These are phyloP conservation scores for Phoeniculus purpureus DNA, from an alignment of 2,797 vertebrate genomes.

Conservation along the genomic window DNA sequence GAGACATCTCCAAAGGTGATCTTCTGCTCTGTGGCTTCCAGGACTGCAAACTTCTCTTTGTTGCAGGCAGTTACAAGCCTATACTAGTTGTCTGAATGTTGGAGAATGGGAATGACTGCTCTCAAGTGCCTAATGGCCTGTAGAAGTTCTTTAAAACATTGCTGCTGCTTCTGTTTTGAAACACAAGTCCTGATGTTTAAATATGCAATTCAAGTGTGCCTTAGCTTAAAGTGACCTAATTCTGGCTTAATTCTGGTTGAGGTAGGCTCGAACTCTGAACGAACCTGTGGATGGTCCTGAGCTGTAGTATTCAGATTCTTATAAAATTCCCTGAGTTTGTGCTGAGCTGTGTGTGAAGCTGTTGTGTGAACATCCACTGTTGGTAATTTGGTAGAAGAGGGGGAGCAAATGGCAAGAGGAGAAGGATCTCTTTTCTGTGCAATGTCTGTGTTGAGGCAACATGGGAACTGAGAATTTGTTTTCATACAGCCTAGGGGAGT, in stretches of 20 bases:
- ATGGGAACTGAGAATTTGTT: neutral
- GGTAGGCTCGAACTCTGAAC: neutral
- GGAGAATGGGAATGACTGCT: neutral
- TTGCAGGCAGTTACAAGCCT: neutral
- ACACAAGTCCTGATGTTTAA: neutral
- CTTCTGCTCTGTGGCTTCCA: neutral
- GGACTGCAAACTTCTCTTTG: neutral
- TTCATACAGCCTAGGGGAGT: neutral
- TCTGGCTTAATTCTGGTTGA: neutral
- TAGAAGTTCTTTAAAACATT: neutral
- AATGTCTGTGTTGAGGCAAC: accelerated
- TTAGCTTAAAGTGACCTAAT: neutral
- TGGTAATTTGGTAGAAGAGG: neutral
- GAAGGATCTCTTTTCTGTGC: neutral
- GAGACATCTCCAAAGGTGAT: neutral
- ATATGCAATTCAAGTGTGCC: neutral
- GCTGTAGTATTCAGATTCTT: neutral
- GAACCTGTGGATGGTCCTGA: neutral
- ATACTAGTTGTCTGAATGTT: neutral
- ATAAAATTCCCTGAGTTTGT: neutral
- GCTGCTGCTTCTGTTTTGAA: neutral
- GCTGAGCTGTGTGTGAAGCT: neutral
- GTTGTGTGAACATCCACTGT: neutral
- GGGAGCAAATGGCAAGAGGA: neutral
- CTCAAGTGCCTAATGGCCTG: neutral